Evolutionary conservation across 1,140 invertebrate species (phyloP), one percentile per base, ranked within the genome.

Genomic region (Dreissena polymorpha): DNA sequence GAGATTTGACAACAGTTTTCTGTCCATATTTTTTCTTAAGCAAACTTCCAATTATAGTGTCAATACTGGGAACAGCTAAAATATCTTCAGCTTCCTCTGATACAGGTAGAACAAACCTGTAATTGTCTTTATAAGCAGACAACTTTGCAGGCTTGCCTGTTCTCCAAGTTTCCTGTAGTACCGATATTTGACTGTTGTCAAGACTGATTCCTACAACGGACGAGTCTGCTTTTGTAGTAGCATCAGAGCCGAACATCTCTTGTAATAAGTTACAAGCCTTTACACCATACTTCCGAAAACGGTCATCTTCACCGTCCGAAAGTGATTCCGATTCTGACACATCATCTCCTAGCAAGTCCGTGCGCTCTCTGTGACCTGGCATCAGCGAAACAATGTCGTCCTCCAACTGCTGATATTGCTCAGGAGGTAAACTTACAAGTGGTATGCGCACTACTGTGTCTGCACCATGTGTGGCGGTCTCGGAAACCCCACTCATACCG

Each of bases 21-120:
- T n/a, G n/a, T n/a, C n/a, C n/a, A n/a, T n/a, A n/a, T n/a, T n/a
- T n/a, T n/a, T n/a, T n/a, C n/a, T n/a, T n/a, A n/a, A n/a, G n/a
- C n/a, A n/a, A n/a, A n/a, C n/a, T n/a, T n/a, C n/a, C n/a, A n/a
- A n/a, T n/a, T n/a, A n/a, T n/a, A n/a, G n/a, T n/a, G n/a, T n/a
- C n/a, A n/a, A n/a, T n/a, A n/a, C n/a, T n/a, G n/a, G n/a, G n/a
- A n/a, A n/a, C n/a, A n/a, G n/a, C n/a, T n/a, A n/a, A n/a, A n/a
- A n/a, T n/a, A n/a, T n/a, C n/a, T n/a, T n/a, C n/a, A n/a, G 78
- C 29, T 14, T 81, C 57, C 13, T 50, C 29, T 8, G 55, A 25
- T 12, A 81, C 23, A 49, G 78, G 78, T 51, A 79, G 69, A 71
- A 14, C 29, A n/a, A 39, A 71, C 14, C 29, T 23, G 69, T 71